Evolutionary conservation across 2,797 vertebrate genomes (phyloP), one percentile per base, ranked within the genome.

Genomic region (Enteromius anoplus): DNA sequence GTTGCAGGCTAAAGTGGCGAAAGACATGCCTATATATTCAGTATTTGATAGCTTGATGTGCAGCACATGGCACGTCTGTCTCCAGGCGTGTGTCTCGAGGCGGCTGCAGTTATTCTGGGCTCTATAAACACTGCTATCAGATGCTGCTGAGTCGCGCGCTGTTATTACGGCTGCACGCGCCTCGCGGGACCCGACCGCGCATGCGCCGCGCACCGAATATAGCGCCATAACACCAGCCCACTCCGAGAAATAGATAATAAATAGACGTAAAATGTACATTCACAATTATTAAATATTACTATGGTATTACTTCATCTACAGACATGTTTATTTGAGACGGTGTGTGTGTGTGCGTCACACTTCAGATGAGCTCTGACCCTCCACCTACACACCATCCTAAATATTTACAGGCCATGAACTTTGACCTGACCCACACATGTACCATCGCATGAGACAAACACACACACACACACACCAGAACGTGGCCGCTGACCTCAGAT

Each of bases 361-460:
- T 29, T 80, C 65, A 12, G 51, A 17, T 26, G 87, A 88, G 86
- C 81, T 88, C 85, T 90, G 90, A 92, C 89, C 91, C 87, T 80
- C 71, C 75, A 89, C 78, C 64, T 68, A 53, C 84, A 87, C 87
- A 49, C 87, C 86, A 89, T 88, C 82, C 87, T 78, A 88, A 91
- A 85, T 87, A 92, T 93, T 92, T 91, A 87, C 87, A 91, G 68
- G 40, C 84, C 87, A 55, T 58, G 75, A 85, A 88, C 89, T 82
- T 83, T 89, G 88, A 90, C 89, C 89, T 21, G 58, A 78, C 76
- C 64, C 78, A 23, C 49, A 29, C 37, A 17, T 40, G 45, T 58
- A 32, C 45, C 17, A 55, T 89, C 91, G 92, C 90, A 92, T 91
- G 90, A 90, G 78, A 91, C 89, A 85, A 69, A 85, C 11, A 19